phyloP scores from a whole-genome alignment of 1,140 invertebrate genomes.

The Formica selysi region DNA sequence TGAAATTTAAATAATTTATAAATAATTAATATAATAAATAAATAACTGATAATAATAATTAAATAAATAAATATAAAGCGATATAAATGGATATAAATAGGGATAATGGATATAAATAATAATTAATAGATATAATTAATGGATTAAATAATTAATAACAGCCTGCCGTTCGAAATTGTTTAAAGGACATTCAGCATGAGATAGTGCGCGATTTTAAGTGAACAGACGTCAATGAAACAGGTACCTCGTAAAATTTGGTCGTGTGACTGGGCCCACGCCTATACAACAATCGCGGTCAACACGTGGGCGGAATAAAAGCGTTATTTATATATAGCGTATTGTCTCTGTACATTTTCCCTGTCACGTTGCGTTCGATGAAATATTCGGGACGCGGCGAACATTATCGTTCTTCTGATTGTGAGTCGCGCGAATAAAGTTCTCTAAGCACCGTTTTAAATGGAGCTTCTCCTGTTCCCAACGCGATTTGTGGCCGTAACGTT shows the following conservation, averaged over 20 bases:
- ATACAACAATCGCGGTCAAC: constrained; percentile 49
- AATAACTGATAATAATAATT: no score
- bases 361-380: constrained; percentile 56
- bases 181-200: background rate
- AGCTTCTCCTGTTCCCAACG: background rate
- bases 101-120: no score
- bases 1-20: background rate
- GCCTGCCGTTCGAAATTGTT: background rate
- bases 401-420: constrained; percentile 31
- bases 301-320: constrained; percentile 69
- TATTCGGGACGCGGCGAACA: constrained; percentile 48
- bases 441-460: background rate
- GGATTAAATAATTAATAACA: background rate
- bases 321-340: constrained; percentile 68
- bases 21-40: no score
- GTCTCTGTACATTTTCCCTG: constrained; percentile 67
- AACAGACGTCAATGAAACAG: constrained; percentile 36
- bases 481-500: background rate
- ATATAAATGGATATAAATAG: no score
- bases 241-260: constrained; percentile 73
- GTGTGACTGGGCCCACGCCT: constrained; percentile 56
- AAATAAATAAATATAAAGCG: no score
- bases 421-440: constrained; percentile 17
- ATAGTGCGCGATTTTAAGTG: constrained; percentile 25
- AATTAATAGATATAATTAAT: background rate